These are phyloP conservation scores for Xiphophorus hellerii DNA, from an alignment of 2,113 vertebrate genomes.

Conservation along the genomic window DNA sequence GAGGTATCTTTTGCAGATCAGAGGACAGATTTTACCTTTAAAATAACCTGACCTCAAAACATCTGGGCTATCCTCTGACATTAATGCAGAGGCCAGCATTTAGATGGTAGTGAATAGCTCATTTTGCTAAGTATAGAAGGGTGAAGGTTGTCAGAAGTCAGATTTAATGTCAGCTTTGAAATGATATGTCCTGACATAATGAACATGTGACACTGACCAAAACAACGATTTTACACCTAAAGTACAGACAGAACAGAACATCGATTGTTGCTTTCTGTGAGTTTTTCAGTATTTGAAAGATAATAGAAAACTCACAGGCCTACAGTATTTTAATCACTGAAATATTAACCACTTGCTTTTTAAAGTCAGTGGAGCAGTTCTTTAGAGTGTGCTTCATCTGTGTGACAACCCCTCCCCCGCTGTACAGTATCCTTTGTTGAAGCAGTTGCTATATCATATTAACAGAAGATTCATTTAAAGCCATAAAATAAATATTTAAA, in stretches of 20 bases:
- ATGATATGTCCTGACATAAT: conserved; percentile 13
- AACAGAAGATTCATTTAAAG: conserved; percentile 39
- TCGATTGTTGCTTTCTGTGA: conserved; percentile 15
- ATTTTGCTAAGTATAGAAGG: neutral
- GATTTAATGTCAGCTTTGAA: conserved; percentile 7
- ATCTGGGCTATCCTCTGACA: neutral
- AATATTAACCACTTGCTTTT: conserved; percentile 56
- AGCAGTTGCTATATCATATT: conserved; percentile 31
- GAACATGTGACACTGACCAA: conserved; percentile 27
- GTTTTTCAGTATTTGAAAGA: conserved; percentile 32
- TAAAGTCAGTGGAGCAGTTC: conserved; percentile 31
- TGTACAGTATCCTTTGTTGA: conserved; percentile 20
- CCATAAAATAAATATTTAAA: conserved; percentile 67
- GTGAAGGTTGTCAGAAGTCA: too few relatives aligned
- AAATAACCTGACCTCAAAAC: neutral
- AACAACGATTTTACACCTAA: conserved; percentile 12
- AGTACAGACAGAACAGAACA: conserved; percentile 3
- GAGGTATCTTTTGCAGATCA: too few relatives aligned
- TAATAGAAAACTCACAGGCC: conserved; percentile 29
- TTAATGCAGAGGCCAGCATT: neutral
- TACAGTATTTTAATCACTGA: conserved; percentile 32
- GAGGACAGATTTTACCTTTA: neutral
- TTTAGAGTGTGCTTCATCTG: conserved; percentile 22
- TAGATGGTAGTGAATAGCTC: neutral
- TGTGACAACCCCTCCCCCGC: conserved; percentile 32